A percentile compares a stretch with the other conserved stretches of the same genome.
Conservation (phyloP, 2,113 vertebrate species). For the Motacilla alba region DNA sequence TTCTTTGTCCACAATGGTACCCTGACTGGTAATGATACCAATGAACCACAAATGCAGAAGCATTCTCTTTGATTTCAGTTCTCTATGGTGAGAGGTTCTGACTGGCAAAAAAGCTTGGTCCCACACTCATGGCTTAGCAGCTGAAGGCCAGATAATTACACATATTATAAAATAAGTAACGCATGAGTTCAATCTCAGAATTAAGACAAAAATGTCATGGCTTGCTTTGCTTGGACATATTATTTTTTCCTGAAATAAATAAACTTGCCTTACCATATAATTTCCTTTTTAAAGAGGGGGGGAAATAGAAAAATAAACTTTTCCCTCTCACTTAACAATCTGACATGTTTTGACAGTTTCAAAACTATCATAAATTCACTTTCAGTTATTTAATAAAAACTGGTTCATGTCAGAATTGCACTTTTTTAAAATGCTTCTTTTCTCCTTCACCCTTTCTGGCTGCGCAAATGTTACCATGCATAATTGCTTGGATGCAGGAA, state of each 20-base stretch:
- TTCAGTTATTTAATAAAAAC: constrained; percentile 23
- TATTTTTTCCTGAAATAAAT: constrained; percentile 23
- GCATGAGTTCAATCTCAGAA: not conserved
- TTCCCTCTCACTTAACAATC: not conserved
- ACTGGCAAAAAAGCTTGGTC: not conserved
- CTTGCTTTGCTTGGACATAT: not conserved
- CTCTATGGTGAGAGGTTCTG: not conserved
- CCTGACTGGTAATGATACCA: not conserved
- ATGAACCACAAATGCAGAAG: not conserved
- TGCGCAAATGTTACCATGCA: not conserved
- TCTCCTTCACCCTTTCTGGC: not conserved
- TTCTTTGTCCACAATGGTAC: not conserved
- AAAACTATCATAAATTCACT: not conserved
- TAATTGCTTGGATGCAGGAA: not conserved
- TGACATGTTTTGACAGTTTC: constrained; percentile 7
- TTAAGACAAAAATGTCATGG: not conserved
- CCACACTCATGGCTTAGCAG: not conserved
- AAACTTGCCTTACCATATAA: not conserved
- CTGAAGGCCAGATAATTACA: not conserved
- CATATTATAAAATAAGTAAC: not conserved
- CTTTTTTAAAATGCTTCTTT: not conserved
- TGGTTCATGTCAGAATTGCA: not conserved
- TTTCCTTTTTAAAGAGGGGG: not conserved
- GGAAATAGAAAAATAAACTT: not conserved
- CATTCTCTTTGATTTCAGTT: not conserved